phyloP scores from a whole-genome alignment of 2,113 vertebrate genomes.

The Pseudopodoces humilis region DNA sequence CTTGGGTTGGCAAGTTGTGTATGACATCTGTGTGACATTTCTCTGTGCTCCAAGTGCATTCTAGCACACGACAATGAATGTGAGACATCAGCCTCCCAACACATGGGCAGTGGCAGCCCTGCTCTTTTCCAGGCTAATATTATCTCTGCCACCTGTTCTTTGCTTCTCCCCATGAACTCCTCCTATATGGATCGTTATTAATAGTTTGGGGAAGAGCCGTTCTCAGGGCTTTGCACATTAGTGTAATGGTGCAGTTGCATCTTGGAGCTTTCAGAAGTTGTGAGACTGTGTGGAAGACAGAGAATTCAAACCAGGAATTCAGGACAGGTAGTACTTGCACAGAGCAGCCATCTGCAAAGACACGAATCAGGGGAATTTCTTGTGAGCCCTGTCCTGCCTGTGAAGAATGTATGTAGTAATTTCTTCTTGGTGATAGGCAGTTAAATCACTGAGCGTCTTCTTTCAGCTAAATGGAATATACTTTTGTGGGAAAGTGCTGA shows the following conservation, averaged over 20 bases:
- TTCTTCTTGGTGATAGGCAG: neutral
- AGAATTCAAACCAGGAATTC: neutral
- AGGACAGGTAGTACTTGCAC: neutral
- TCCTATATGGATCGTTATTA: slow-evolving; percentile 77
- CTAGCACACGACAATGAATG: slow-evolving; percentile 67
- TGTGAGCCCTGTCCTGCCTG: neutral
- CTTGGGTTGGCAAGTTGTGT: neutral
- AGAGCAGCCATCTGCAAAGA: neutral
- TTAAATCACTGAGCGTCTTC: neutral
- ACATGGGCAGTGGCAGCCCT: slow-evolving; percentile 47
- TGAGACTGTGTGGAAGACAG: neutral
- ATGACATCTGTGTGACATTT: slow-evolving; percentile 57
- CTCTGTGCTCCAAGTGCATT: slow-evolving; percentile 47
- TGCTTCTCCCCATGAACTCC: slow-evolving; percentile 71
- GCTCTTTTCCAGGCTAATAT: slow-evolving; percentile 84
- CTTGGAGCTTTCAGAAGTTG: neutral
- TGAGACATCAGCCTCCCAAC: slow-evolving; percentile 15
- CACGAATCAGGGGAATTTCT: neutral
- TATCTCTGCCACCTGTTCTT: slow-evolving; percentile 86
- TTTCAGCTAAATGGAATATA: neutral
- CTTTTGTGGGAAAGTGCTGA: neutral
- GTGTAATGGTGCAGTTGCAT: neutral
- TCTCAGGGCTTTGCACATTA: slow-evolving; percentile 16
- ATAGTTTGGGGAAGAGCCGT: slow-evolving; percentile 70
- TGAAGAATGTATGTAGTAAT: neutral